Conservation (phyloP, 64 coral and sea anemone species). For the Platygyra sinensis region DNA sequence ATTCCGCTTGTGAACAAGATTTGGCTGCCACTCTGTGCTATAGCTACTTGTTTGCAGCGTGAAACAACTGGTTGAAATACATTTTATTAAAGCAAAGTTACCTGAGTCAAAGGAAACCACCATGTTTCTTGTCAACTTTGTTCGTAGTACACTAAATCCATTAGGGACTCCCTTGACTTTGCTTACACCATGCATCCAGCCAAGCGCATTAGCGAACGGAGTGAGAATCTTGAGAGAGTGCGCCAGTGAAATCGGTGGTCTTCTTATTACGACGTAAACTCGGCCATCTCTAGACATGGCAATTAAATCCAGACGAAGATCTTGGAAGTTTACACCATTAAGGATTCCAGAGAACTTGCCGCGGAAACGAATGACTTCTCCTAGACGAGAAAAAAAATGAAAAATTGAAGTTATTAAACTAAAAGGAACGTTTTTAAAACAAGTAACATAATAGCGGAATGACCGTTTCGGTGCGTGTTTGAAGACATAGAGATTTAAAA, state of each 20-base stretch:
- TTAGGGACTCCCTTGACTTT: slow-evolving; percentile 38
- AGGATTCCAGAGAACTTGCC: slow-evolving; percentile 64
- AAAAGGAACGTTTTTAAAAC: too few relatives aligned
- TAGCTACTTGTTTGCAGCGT: too few relatives aligned
- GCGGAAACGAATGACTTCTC: slow-evolving; percentile 55
- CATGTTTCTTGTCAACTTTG: slow-evolving; percentile 63
- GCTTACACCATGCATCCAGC: slow-evolving; percentile 68
- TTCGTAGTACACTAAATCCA: slow-evolving; percentile 59
- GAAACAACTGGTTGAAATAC: too few relatives aligned
- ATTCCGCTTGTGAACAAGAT: too few relatives aligned
- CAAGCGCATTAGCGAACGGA: slow-evolving; percentile 61
- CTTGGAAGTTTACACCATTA: slow-evolving; percentile 21
- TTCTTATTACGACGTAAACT: slow-evolving; percentile 61
- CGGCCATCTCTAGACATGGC: slow-evolving; percentile 72
- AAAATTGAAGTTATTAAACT: not conserved
- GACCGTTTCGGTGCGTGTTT: too few relatives aligned
- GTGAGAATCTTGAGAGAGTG: slow-evolving; percentile 59
- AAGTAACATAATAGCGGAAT: too few relatives aligned
- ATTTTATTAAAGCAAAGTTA: not conserved
- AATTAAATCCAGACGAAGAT: slow-evolving; percentile 45
- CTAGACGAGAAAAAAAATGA: slow-evolving; percentile 9
- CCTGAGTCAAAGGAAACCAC: slow-evolving; percentile 73
- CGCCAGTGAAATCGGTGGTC: slow-evolving; percentile 44
- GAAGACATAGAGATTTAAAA: too few relatives aligned
- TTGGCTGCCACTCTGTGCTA: too few relatives aligned